Conservation (phyloP, 2,113 vertebrate species). For the Hucho hucho region DNA sequence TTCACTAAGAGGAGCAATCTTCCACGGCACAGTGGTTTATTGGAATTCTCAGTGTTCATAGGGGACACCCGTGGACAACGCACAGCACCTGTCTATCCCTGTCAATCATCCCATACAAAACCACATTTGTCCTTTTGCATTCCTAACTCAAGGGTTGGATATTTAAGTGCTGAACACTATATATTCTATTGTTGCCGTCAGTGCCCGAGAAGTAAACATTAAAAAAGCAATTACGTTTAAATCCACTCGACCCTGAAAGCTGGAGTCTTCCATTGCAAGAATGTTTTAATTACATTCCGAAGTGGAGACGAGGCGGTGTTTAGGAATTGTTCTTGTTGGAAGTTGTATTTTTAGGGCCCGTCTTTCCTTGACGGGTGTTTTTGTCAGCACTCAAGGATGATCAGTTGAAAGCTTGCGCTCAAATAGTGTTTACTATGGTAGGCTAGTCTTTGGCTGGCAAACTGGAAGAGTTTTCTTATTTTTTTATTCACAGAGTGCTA, state of each 20-base stretch:
- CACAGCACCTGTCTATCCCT: constrained; percentile 53
- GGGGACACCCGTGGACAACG: constrained; percentile 16
- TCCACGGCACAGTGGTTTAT: constrained; percentile 29
- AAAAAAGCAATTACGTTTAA: constrained; percentile 30
- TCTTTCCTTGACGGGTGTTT: constrained; percentile 4
- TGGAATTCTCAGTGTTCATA: constrained; percentile 29
- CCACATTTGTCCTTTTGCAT: constrained; percentile 28
- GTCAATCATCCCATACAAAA: constrained; percentile 48
- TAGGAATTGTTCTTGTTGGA: constrained; percentile 13
- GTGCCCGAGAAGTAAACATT: not conserved
- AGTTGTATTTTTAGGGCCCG: not conserved
- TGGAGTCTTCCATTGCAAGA: constrained; percentile 35
- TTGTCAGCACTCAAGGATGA: not conserved
- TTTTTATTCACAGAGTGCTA: not conserved
- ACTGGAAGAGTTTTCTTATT: not conserved
- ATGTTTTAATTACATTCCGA: constrained; percentile 62
- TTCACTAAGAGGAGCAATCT: constrained; percentile 11
- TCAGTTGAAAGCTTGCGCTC: not conserved
- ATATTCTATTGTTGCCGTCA: constrained; percentile 27
- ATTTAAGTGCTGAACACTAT: constrained; percentile 26
- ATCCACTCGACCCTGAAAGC: constrained; percentile 34
- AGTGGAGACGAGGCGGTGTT: constrained; percentile 22
- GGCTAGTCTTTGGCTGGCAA: not conserved
- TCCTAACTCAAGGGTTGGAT: constrained; percentile 35
- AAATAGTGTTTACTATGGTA: not conserved